A percentile compares a stretch with the other conserved stretches of the same genome.
Conservation (phyloP, 2,113 vertebrate species). For the Psophia crepitans region DNA sequence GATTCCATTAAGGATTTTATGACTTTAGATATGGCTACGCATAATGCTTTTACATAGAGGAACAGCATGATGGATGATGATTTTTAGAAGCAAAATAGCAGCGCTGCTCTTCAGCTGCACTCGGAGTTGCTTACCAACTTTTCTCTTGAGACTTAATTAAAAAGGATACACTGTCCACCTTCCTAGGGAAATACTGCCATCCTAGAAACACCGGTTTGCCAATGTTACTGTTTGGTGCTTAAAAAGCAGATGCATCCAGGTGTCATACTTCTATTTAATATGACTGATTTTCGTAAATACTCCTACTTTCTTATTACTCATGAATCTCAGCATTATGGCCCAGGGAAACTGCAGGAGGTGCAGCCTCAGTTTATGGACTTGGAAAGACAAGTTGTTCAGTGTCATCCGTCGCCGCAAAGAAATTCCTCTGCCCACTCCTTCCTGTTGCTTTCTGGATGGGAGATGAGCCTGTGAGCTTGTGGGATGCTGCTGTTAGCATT, state of each 20-base stretch:
- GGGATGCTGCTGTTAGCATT: background rate
- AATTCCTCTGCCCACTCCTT: slow-evolving; percentile 24
- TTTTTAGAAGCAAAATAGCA: background rate
- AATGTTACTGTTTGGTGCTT: background rate
- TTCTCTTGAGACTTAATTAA: slow-evolving; percentile 31
- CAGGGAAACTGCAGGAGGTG: background rate
- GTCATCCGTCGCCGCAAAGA: fast-evolving
- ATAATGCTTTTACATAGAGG: background rate
- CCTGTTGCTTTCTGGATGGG: background rate
- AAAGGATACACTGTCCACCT: background rate
- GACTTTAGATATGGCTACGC: background rate
- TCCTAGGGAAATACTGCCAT: background rate
- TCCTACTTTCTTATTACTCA: background rate
- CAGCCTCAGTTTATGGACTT: background rate
- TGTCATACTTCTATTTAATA: background rate
- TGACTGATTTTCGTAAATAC: background rate
- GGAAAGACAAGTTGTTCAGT: background rate
- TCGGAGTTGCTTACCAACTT: background rate
- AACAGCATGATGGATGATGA: background rate
- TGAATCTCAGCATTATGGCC: background rate
- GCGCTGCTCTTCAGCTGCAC: background rate
- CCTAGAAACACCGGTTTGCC: background rate
- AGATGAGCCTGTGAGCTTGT: background rate
- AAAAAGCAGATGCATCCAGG: background rate
- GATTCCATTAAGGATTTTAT: slow-evolving; percentile 18